A percentile compares a stretch with the other conserved stretches of the same genome.
Conservation (phyloP, 2,888 invertebrate species). For the Cosmia trapezina region DNA sequence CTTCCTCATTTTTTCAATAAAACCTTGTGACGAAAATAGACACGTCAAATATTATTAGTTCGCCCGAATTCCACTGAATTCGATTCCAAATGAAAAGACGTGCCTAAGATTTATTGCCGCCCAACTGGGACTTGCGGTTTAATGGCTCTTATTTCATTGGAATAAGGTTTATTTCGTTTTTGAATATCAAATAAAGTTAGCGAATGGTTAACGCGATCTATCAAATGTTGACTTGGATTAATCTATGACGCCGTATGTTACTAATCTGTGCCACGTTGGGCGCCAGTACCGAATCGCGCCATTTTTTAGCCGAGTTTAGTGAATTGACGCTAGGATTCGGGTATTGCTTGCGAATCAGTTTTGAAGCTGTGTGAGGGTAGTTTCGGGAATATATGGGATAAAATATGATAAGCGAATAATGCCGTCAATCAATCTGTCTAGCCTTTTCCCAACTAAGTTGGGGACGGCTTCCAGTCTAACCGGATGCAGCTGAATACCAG, state of each 20-base stretch:
- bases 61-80: conserved; percentile 46
- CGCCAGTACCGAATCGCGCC: conserved; percentile 60
- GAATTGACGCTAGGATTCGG: conserved; percentile 7
- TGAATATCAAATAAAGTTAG: conserved; percentile 19
- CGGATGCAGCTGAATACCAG: too few species aligned
- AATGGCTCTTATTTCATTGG: conserved; percentile 31
- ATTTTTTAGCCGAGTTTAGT: conserved; percentile 51
- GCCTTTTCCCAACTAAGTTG: too few species aligned
- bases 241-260: conserved; percentile 69
- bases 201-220: conserved; percentile 66
- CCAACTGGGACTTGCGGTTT: conserved; percentile 41
- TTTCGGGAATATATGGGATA: conserved; percentile 11
- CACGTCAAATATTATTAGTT: conserved; percentile 57
- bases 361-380: conserved; percentile 34
- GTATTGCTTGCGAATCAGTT: conserved; percentile 46
- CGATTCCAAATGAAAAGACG: conserved; percentile 54
- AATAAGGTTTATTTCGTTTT: conserved; percentile 46
- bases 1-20: conserved; percentile 47
- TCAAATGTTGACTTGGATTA: conserved; percentile 73
- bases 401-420: background rate
- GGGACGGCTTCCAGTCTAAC: too few species aligned
- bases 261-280: conserved; percentile 71
- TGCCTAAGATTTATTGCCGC: conserved; percentile 60
- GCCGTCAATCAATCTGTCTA: too few species aligned
- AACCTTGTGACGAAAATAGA: conserved; percentile 45